Percentiles rank a stretch among this genome's conserved stretches.
Evolutionary conservation across 2,888 invertebrate species (phyloP).

Genomic region (Reticulitermes lucifugus): DNA sequence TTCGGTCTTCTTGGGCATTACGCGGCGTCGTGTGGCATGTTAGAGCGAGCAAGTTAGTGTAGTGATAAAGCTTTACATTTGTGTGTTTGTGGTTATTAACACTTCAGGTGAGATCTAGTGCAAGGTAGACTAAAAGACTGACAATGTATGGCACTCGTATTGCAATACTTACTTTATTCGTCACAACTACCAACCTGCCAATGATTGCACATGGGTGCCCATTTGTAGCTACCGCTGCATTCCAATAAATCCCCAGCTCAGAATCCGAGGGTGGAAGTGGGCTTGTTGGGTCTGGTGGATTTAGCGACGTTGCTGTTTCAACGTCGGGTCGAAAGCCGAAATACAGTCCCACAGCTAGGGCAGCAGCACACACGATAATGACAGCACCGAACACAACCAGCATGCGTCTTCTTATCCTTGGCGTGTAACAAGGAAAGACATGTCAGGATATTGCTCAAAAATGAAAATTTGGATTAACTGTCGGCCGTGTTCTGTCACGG

Average conservation of each 20-base stretch:
- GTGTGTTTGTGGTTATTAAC: background rate
- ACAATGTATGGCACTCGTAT: slow-evolving; percentile 3
- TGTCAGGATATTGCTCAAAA: background rate
- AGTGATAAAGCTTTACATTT: no score
- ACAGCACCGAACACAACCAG: background rate
- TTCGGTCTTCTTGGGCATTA: no score
- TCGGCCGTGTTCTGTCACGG: no score
- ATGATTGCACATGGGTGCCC: slow-evolving; percentile 79
- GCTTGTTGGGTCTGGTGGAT: slow-evolving; percentile 26
- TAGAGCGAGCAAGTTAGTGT: no score
- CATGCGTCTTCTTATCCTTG: background rate
- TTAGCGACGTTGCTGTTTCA: background rate
- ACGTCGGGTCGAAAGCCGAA: slow-evolving; percentile 34
- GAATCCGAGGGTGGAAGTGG: slow-evolving; percentile 51
- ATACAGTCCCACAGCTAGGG: slow-evolving; percentile 45
- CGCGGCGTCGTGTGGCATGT: no score
- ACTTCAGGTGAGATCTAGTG: background rate
- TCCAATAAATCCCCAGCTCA: slow-evolving; percentile 53
- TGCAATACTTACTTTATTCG: background rate
- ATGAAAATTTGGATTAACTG: background rate
- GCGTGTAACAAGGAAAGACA: background rate
- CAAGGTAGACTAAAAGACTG: background rate
- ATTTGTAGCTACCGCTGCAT: slow-evolving; percentile 78
- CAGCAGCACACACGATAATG: background rate
- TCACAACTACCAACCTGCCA: slow-evolving; percentile 68